Percentiles rank a stretch among this genome's conserved stretches.
These are phyloP conservation scores for Aurelia sp. DNA, from an alignment of 30 jellyfish, hydroid and myxozoan genomes.

Conservation along the genomic window DNA sequence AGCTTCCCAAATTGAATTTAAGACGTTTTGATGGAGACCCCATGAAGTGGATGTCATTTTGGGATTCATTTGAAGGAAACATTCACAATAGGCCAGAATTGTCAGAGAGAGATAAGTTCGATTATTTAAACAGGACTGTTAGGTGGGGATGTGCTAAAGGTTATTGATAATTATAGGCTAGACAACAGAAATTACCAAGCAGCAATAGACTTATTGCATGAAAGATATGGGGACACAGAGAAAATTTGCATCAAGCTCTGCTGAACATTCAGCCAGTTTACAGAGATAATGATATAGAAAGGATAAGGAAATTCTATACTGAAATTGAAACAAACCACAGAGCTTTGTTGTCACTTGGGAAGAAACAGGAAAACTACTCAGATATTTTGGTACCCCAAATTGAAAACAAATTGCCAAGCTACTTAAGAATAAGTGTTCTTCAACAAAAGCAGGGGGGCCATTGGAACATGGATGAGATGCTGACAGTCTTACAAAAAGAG, in stretches of 20 bases:
- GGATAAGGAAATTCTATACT: slow-evolving; percentile 25
- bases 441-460: slow-evolving; percentile 12
- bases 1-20: not conserved
- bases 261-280: slow-evolving; percentile 12
- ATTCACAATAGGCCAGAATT: slow-evolving; percentile 6
- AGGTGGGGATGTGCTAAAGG: not conserved
- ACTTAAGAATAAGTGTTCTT: slow-evolving; percentile 23
- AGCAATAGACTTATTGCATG: no score
- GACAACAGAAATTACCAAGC: no score
- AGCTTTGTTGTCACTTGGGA: slow-evolving; percentile 39
- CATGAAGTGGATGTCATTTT: not conserved
- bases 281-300: slow-evolving; percentile 18
- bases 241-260: not conserved
- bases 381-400: slow-evolving; percentile 8
- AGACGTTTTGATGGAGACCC: slow-evolving; percentile 1
- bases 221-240: no score
- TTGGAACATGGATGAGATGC: slow-evolving; percentile 46
- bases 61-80: slow-evolving; percentile 23
- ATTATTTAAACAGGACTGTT: not conserved
- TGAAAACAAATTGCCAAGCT: slow-evolving; percentile 21
- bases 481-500: slow-evolving; percentile 20
- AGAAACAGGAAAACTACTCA: slow-evolving; percentile 18
- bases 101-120: slow-evolving; percentile 9
- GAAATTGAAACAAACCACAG: slow-evolving; percentile 39
- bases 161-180: no score